These are phyloP conservation scores for Tympanuchus pallidicinctus DNA, from an alignment of 2,113 vertebrate species.

Conservation along the genomic window DNA sequence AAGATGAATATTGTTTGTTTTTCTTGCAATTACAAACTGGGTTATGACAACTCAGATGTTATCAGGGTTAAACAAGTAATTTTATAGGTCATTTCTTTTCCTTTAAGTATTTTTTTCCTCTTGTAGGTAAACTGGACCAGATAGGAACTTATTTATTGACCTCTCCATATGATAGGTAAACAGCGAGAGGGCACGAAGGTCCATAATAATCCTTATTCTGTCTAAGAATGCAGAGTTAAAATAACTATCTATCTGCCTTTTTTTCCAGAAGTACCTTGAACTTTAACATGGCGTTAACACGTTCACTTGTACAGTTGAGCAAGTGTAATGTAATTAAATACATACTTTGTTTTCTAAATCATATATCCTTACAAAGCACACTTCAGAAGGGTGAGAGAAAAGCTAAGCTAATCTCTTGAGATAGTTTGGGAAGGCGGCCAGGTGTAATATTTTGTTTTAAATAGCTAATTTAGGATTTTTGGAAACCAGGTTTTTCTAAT, in stretches of 20 bases:
- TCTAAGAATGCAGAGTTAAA: slow-evolving; percentile 67
- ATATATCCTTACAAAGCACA: slow-evolving; percentile 78
- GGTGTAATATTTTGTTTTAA: slow-evolving; percentile 68
- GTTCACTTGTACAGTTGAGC: slow-evolving; percentile 68
- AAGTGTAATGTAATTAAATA: slow-evolving; percentile 54
- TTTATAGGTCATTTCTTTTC: slow-evolving; percentile 59
- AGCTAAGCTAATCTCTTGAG: slow-evolving; percentile 43
- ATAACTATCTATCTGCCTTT: slow-evolving; percentile 65
- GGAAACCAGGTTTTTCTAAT: slow-evolving; percentile 78
- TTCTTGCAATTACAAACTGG: slow-evolving; percentile 70
- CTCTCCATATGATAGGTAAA: slow-evolving; percentile 41
- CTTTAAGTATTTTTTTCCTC: slow-evolving; percentile 47
- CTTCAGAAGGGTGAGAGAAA: slow-evolving; percentile 59
- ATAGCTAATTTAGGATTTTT: slow-evolving; percentile 67
- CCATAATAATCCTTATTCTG: slow-evolving; percentile 58
- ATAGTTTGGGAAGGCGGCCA: slow-evolving; percentile 41
- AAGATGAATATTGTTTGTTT: slow-evolving; percentile 71
- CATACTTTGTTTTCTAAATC: slow-evolving; percentile 51
- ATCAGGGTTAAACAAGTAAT: slow-evolving; percentile 67
- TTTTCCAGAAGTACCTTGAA: slow-evolving; percentile 77
- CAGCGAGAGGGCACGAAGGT: slow-evolving; percentile 50
- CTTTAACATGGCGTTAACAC: slow-evolving; percentile 66
- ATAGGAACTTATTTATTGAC: slow-evolving; percentile 69
- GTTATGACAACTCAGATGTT: slow-evolving; percentile 69
- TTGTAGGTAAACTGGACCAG: slow-evolving; percentile 70